Percentiles rank a stretch among this genome's conserved stretches.
Conservation (phyloP, 2,113 vertebrate genomes). For the Trichomycterus rosablanca region DNA sequence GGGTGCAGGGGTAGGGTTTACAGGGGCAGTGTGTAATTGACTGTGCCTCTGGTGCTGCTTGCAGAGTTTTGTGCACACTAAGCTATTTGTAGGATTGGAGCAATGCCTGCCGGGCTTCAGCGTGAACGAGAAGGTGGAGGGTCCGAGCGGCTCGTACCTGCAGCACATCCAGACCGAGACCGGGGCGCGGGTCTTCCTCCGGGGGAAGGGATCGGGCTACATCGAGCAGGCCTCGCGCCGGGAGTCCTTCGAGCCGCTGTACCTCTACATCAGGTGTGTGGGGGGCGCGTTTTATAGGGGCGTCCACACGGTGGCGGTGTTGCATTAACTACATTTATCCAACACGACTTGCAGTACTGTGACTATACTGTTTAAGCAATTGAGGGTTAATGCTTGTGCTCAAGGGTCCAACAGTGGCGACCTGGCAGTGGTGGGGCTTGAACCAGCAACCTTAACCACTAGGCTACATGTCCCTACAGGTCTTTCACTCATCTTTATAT, state of each 20-base stretch:
- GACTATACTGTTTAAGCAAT: too few species aligned
- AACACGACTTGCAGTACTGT: too few species aligned
- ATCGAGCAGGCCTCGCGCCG: slow-evolving; percentile 93
- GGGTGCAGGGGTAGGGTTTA: neutral
- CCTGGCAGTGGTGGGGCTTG: too few species aligned
- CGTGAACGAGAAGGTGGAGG: slow-evolving; percentile 93
- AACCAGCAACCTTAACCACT: too few species aligned
- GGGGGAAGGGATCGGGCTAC: slow-evolving; percentile 90
- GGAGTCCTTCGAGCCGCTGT: slow-evolving; percentile 96
- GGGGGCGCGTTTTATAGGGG: too few species aligned
- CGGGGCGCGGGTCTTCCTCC: slow-evolving; percentile 89
- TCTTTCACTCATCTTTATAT: too few species aligned
- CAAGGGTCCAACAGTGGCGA: too few species aligned
- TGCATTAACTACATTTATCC: too few species aligned
- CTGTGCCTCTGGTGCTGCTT: slow-evolving; percentile 29
- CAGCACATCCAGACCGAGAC: slow-evolving; percentile 96
- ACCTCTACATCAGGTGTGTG: slow-evolving; percentile 91
- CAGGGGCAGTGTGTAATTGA: slow-evolving; percentile 20
- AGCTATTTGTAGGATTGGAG: slow-evolving; percentile 95
- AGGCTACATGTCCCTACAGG: too few species aligned
- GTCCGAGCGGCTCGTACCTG: slow-evolving; percentile 85
- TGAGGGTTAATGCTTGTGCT: too few species aligned
- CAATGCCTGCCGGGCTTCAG: slow-evolving; percentile 81
- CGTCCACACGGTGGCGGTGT: too few species aligned
- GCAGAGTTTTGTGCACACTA: slow-evolving; percentile 96